Percentiles rank a stretch among this genome's conserved stretches.
Conservation (phyloP, 2,797 vertebrate genomes). For the Gymnothorax reevesii region DNA sequence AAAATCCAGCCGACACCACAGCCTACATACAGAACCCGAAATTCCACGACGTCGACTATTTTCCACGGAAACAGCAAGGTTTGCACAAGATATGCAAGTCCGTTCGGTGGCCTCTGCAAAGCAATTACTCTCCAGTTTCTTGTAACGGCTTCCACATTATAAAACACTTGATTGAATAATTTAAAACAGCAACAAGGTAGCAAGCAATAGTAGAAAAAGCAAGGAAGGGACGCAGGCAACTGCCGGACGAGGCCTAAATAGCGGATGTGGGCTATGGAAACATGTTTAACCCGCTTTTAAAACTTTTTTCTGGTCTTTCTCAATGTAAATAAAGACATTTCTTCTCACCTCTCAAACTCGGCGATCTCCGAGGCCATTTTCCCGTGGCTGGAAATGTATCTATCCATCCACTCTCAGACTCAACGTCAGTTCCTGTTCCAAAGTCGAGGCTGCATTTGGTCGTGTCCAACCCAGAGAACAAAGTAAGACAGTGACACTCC, state of each 20-base stretch:
- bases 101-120: neutral
- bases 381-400: slow-evolving; percentile 69
- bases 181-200: slow-evolving; percentile 3
- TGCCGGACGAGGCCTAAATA: slow-evolving; percentile 11
- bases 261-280: neutral
- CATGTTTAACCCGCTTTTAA: neutral
- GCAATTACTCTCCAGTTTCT: neutral
- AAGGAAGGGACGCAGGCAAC: slow-evolving; percentile 40
- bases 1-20: neutral
- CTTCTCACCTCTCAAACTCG: slow-evolving; percentile 68
- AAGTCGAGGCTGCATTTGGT: slow-evolving; percentile 35
- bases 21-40: neutral
- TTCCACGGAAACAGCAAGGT: neutral
- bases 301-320: slow-evolving; percentile 47
- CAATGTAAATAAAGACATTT: slow-evolving; percentile 23
- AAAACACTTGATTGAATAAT: slow-evolving; percentile 46
- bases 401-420: slow-evolving; percentile 66
- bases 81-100: neutral
- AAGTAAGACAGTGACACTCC: slow-evolving; percentile 38
- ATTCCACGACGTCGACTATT: slow-evolving; percentile 6
- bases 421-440: slow-evolving; percentile 79
- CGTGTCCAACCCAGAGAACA: neutral
- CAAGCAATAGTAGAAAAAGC: slow-evolving; percentile 44
- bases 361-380: slow-evolving; percentile 72
- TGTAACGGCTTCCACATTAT: slow-evolving; percentile 26